Conservation (phyloP, 2,888 invertebrate genomes). For the Chirona hameri region DNA sequence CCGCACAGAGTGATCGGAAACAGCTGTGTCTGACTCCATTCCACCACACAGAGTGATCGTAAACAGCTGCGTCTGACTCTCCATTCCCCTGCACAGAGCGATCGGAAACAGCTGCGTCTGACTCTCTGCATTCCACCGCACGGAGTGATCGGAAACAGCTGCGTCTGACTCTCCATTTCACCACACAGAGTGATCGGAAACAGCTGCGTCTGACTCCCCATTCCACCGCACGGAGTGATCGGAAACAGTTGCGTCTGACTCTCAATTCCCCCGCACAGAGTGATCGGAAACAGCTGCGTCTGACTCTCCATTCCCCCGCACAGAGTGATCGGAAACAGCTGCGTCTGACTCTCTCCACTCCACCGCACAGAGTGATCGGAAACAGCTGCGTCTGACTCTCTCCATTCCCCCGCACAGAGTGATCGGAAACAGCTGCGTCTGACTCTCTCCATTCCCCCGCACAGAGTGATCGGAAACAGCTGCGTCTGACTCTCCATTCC, state of each 20-base stretch:
- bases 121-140: background rate
- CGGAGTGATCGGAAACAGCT: conserved; percentile 8
- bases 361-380: background rate
- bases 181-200: background rate
- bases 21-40: background rate
- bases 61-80: too few relatives aligned
- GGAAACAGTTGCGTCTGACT: background rate
- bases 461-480: conserved; percentile 1
- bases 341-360: background rate
- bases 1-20: background rate
- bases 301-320: background rate
- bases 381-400: too few relatives aligned
- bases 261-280: background rate
- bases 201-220: too few relatives aligned
- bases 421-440: background rate
- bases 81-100: background rate
- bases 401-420: background rate
- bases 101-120: background rate
- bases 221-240: background rate
- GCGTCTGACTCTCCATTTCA: background rate
- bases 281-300: background rate
- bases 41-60: background rate
- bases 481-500: background rate
- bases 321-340: conserved; percentile 13
- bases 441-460: background rate